Evolutionary conservation across 2,797 vertebrate genomes (phyloP).

Genomic region (Sebastes kiyomatsui): DNA sequence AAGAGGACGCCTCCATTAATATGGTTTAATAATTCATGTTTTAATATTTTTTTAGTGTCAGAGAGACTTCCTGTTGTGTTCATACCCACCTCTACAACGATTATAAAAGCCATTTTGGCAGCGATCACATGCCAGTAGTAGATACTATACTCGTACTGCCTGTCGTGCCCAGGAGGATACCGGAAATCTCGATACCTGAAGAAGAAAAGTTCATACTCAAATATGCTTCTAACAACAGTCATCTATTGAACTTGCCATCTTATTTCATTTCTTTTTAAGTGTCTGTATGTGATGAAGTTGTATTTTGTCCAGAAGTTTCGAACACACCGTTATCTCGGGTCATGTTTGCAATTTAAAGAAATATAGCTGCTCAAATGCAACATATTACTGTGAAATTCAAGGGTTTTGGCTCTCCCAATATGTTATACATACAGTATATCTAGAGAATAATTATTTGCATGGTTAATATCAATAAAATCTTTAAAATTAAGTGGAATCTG

Average conservation of each 20-base stretch:
- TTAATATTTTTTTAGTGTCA: background rate
- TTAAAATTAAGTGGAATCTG: background rate
- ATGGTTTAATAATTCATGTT: background rate
- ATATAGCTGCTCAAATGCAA: background rate
- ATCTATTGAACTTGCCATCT: background rate
- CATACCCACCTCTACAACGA: constrained; percentile 90
- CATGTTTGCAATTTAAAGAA: background rate
- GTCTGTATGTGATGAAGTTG: background rate
- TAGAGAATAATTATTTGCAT: background rate
- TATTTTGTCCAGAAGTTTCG: background rate
- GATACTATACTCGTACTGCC: constrained; percentile 88
- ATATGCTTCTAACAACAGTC: background rate
- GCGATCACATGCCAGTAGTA: constrained; percentile 95
- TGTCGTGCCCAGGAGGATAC: constrained; percentile 87
- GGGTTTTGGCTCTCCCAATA: background rate
- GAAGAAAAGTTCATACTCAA: background rate
- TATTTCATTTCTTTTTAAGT: background rate
- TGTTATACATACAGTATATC: background rate
- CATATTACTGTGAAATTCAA: background rate
- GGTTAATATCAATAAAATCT: background rate
- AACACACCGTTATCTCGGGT: background rate
- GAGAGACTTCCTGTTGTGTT: background rate
- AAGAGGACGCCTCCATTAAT: background rate
- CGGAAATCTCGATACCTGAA: constrained; percentile 93
- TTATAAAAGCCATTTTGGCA: constrained; percentile 94